Evolutionary conservation across 64 coral and sea anemone genomes (phyloP), one percentile per base, ranked within the genome.

Genomic region (Cladopsammia gracilis): DNA sequence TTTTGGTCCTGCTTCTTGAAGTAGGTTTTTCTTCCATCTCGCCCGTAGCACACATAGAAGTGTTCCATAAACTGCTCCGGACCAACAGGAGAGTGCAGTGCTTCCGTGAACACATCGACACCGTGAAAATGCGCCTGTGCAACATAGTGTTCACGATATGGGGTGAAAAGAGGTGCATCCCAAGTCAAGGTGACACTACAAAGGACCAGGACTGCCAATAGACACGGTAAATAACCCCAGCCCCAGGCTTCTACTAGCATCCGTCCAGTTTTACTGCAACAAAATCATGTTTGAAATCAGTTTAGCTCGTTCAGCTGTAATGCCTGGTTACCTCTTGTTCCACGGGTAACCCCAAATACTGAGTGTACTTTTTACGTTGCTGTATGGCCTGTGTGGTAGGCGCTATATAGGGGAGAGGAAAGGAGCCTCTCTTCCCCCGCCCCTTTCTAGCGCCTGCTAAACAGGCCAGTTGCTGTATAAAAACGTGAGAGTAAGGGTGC

Each of bases 21-120:
- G 61, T 99, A 99, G 14, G 98, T 99, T 73, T 96, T 99, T n/a
- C 98, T 92, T 72, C 98, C 98, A 57, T 99, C 98, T 91, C 88
- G 88, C 51, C 92, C 94, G 60, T 96, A 96, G 82, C 98, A 99
- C n/a, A 99, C 71, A 24, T 99, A 99, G 53, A 99, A 99, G 10
- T 90, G 89, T 77, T 99, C 98, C 98, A 99, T 99, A 16, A 99
- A 93, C 51, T 96, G 81, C 58, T 96, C 98, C 7, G 98, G 98
- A 25, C 91, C 98, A 23, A 60, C 83, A 48, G 98, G 94, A 19
- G 94, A 93, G 48, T 96, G 93, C 4, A 99, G 92, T 12, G 93
- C 91, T 77, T 96, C 98, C 4, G 98, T 99, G 25, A 99, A 99
- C 10, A 99, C 94, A 45, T 99, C 98, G 8, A 99, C 88, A 14